Percentiles rank a stretch among this genome's conserved stretches.
Evolutionary conservation across 2,113 vertebrate species (phyloP).

Genomic region (Lutjanus erythropterus): DNA sequence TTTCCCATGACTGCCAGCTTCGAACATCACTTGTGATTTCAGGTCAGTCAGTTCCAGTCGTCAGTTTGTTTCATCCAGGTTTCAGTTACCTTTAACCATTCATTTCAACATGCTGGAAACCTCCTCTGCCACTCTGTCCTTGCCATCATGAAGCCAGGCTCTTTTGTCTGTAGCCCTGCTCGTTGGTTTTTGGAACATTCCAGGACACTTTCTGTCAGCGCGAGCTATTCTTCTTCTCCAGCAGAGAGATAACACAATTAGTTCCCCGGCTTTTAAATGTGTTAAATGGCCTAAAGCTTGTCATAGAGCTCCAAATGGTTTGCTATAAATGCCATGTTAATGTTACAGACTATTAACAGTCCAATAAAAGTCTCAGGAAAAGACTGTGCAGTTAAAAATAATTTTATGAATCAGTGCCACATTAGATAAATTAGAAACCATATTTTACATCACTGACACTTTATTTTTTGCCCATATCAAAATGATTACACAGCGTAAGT

Average conservation of each 20-base stretch:
- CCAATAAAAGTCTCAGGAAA: slow-evolving; percentile 55
- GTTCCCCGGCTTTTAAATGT: slow-evolving; percentile 34
- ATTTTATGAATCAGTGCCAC: slow-evolving; percentile 51
- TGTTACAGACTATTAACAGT: slow-evolving; percentile 63
- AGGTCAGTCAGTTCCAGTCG: neutral
- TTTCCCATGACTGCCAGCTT: neutral
- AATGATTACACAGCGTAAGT: slow-evolving; percentile 31
- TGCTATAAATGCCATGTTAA: slow-evolving; percentile 55
- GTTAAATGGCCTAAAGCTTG: slow-evolving; percentile 62
- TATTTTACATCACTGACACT: slow-evolving; percentile 22
- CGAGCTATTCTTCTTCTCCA: slow-evolving; percentile 2
- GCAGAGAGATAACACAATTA: slow-evolving; percentile 26
- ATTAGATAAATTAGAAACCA: slow-evolving; percentile 40
- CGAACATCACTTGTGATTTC: neutral
- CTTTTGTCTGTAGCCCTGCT: neutral
- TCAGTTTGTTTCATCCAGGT: neutral
- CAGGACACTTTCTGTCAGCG: neutral
- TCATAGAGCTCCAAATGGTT: slow-evolving; percentile 48
- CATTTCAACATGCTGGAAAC: neutral
- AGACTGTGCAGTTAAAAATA: slow-evolving; percentile 42
- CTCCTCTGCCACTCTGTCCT: neutral
- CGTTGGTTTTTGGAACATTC: neutral
- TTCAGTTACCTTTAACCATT: neutral
- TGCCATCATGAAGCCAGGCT: neutral
- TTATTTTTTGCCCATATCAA: slow-evolving; percentile 12